phyloP scores from a whole-genome alignment of 2,113 vertebrate genomes.

The Lipophrys pholis region DNA sequence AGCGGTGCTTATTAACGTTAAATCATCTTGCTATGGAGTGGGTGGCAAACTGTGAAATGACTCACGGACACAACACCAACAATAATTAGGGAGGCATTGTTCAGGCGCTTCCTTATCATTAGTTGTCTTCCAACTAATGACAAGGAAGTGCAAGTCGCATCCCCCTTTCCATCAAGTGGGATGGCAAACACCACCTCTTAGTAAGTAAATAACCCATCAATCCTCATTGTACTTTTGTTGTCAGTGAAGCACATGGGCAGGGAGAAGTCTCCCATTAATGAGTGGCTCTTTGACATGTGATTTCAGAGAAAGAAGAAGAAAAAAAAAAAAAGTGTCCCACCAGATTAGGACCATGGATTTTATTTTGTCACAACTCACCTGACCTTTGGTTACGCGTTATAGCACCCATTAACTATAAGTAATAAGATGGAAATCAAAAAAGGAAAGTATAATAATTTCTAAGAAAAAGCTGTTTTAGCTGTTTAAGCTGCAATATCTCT shows the following conservation, averaged over 20 bases:
- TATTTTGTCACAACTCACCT: constrained; percentile 22
- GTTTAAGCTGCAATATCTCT: not conserved
- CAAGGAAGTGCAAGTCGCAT: constrained; percentile 48
- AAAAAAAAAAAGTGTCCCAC: not conserved
- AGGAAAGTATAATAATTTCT: not conserved
- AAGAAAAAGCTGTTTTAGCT: not conserved
- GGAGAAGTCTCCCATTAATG: constrained; percentile 49
- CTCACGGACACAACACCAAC: constrained; percentile 66
- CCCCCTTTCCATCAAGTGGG: constrained; percentile 41
- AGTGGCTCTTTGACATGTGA: constrained; percentile 46
- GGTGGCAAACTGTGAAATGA: constrained; percentile 73
- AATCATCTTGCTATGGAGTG: constrained; percentile 63
- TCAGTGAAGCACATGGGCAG: constrained; percentile 49
- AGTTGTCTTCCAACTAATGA: constrained; percentile 56
- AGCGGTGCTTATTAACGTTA: constrained; percentile 66
- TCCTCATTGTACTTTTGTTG: constrained; percentile 60
- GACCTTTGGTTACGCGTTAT: constrained; percentile 22
- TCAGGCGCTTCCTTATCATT: constrained; percentile 48
- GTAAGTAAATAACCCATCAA: constrained; percentile 58
- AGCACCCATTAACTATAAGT: constrained; percentile 2
- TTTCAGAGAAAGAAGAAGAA: constrained; percentile 1
- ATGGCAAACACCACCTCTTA: constrained; percentile 40
- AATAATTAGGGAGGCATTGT: constrained; percentile 70
- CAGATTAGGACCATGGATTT: constrained; percentile 1
- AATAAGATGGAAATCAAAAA: constrained; percentile 10